These are phyloP conservation scores for Fistularia tabacaria DNA, from an alignment of 2,797 vertebrate genomes.

Conservation along the genomic window DNA sequence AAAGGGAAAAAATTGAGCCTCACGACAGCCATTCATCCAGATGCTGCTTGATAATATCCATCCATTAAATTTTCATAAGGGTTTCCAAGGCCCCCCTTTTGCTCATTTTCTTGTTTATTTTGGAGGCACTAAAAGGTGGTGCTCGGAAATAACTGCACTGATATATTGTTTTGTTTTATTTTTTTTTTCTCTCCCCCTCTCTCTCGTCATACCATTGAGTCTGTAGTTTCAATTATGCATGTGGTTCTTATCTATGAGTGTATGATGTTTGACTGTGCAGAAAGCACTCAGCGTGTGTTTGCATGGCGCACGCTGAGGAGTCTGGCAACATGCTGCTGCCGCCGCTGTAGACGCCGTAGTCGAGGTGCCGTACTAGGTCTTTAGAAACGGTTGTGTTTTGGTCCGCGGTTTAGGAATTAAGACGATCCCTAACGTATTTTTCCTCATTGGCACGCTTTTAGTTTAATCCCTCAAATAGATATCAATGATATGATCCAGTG, in stretches of 20 bases:
- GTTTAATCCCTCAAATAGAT: constrained; percentile 16
- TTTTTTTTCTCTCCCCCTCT: neutral
- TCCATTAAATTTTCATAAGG: constrained; percentile 60
- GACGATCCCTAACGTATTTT: constrained; percentile 5
- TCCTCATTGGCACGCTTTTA: neutral
- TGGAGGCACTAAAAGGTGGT: constrained; percentile 36
- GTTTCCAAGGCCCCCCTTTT: constrained; percentile 48
- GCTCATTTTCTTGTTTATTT: constrained; percentile 66
- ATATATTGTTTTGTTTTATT: constrained; percentile 12
- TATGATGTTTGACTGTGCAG: constrained; percentile 60
- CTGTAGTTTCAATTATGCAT: constrained; percentile 71
- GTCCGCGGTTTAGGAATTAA: constrained; percentile 9
- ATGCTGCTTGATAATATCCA: constrained; percentile 51
- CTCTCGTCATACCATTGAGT: constrained; percentile 44
- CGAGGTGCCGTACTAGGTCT: constrained; percentile 9
- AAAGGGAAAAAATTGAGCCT: constrained; percentile 1
- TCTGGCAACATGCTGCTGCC: constrained; percentile 32
- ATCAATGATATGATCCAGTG: constrained; percentile 17
- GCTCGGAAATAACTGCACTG: constrained; percentile 15
- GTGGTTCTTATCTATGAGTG: constrained; percentile 62
- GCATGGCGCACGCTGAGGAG: constrained; percentile 27
- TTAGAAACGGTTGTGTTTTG: constrained; percentile 29
- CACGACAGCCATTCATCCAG: constrained; percentile 33
- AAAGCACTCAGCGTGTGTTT: constrained; percentile 53
- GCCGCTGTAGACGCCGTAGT: constrained; percentile 16